phyloP scores from a whole-genome alignment of 2,797 vertebrate genomes.

The Cyprinodon diabolis region DNA sequence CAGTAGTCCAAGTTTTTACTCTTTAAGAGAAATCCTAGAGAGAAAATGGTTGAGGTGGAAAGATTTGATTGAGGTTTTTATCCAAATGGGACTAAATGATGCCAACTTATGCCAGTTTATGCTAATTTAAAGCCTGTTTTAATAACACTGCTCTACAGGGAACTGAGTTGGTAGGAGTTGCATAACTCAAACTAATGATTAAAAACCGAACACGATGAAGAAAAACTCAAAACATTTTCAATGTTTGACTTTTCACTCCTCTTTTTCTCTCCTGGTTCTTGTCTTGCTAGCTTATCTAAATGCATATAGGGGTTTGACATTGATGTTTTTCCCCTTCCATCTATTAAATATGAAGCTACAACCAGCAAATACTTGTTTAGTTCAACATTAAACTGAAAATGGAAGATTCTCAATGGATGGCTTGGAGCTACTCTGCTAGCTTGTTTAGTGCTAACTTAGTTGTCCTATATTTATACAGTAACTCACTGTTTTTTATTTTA shows the following conservation, averaged over 20 bases:
- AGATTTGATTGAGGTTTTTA: conserved; percentile 9
- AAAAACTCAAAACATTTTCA: conserved; percentile 10
- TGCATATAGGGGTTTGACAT: background rate
- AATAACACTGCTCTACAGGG: conserved; percentile 52
- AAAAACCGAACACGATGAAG: conserved; percentile 13
- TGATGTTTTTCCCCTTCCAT: background rate
- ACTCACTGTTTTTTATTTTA: background rate
- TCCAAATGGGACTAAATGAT: conserved; percentile 43
- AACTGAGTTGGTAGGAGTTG: conserved; percentile 18
- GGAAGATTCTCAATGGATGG: background rate
- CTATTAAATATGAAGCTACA: conserved; percentile 11
- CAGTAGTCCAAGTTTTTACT: conserved; percentile 35
- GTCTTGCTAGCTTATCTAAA: background rate
- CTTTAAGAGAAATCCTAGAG: conserved; percentile 25
- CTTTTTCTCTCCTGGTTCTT: background rate
- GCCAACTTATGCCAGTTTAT: conserved; percentile 32
- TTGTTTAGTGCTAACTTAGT: background rate
- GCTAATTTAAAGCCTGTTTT: conserved; percentile 54
- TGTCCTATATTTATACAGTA: background rate
- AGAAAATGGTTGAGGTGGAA: conserved; percentile 2
- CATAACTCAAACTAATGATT: conserved; percentile 34
- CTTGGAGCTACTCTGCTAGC: conserved; percentile 3
- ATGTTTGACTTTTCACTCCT: background rate
- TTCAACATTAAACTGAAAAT: conserved; percentile 15
- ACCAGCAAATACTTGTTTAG: conserved; percentile 9